Base-by-base conservation (phyloP, 1,140 invertebrate species). In the Ips nitidus region DNA sequence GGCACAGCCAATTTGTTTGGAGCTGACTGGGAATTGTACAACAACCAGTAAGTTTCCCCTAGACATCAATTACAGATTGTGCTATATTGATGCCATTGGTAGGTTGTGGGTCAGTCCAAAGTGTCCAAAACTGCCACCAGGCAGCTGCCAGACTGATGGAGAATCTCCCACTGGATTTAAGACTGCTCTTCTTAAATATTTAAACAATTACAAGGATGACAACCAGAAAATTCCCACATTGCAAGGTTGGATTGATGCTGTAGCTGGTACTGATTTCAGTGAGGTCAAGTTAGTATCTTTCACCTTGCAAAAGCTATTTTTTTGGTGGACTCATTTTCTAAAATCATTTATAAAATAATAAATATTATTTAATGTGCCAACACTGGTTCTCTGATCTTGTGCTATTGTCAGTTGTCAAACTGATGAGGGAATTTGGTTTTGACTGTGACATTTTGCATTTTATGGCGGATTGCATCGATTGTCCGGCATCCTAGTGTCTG, bases 11-110 rank as follows among this genome's bases (percentile, higher is more conserved):
- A 98, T 84, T 82, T 98, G 1, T 91, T 96, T 73, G 82, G 88
- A 38, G 87, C 90, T 66, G 95, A 98, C 82, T 98, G 96, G 96
- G 85, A 91, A 73, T 92, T 97, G 79, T 89, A 94, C 79, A 96
- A 94, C 8, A 95, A 98, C 83, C 94, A 94, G 91, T 93, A 66
- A 43, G 55, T 66, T 6, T 50, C 7, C 3, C 22, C 22, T 22
- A 22, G 1, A 81, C 94, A 43, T 98, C 95, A 95, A 86, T 98
- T 7, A 94, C 93, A 1, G 78, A 85, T 36, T 90, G 94, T 77
- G 88, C 90, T 0, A 8, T 1, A 8, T 50, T 8, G 22, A 2
- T 2, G 3, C 45, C 7, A 50, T 8, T 3, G 2, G 1, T 50
- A 50, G 45, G 45, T 2, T 50, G 6, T 50, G 45, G 45, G 45